Evolutionary conservation across 2,797 vertebrate species (phyloP).

Genomic region (Pachyuromys duprasi): DNA sequence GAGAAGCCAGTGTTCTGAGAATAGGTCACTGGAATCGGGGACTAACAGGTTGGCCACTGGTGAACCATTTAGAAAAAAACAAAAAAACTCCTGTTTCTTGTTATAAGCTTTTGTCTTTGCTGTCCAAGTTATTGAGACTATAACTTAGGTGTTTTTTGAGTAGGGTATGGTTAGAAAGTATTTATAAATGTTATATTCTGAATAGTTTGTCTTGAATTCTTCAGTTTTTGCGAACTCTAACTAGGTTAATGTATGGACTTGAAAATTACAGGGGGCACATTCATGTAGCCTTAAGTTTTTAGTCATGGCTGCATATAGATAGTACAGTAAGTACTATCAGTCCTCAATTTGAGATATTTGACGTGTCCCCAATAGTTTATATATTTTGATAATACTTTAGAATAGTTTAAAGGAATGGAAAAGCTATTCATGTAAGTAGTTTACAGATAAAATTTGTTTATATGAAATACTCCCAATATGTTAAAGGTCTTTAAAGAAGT

Average conservation of each 20-base stretch:
- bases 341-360: background rate
- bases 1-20: conserved; percentile 99
- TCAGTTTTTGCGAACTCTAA: conserved; percentile 41
- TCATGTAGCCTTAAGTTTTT: conserved; percentile 1
- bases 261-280: background rate
- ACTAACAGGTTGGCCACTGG: conserved; percentile 99
- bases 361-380: background rate
- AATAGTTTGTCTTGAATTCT: conserved; percentile 22
- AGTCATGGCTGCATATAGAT: background rate
- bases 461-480: background rate
- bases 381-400: conserved; percentile 26
- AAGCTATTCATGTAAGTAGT: background rate
- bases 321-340: background rate
- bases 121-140: conserved; percentile 91
- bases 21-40: conserved; percentile 99
- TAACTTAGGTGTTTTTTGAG: conserved; percentile 66
- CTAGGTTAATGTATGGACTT: conserved; percentile 2
- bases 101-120: conserved; percentile 96
- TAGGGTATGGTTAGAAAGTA: conserved; percentile 37
- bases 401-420: background rate
- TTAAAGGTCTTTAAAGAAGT: background rate
- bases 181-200: background rate
- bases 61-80: conserved; percentile 93
- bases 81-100: conserved; percentile 98
- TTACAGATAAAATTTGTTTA: background rate